Evolutionary conservation across 2,888 invertebrate genomes (phyloP).

Genomic region (Himalopsyche tibetana): DNA sequence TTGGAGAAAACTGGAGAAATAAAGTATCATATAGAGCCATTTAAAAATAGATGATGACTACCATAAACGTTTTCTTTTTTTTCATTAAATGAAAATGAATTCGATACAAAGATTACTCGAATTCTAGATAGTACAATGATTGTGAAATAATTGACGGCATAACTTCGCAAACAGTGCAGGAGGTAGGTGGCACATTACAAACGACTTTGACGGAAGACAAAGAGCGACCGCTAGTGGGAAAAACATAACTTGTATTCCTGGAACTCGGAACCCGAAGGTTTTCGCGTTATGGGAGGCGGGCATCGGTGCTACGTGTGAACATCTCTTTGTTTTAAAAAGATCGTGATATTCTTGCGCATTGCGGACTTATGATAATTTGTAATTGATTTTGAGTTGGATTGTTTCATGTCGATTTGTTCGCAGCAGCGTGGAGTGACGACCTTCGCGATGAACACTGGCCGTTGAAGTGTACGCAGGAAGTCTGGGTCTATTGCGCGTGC

Average conservation of each 20-base stretch:
- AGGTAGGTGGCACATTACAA: slow-evolving; percentile 11
- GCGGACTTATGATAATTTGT: neutral
- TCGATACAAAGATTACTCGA: neutral
- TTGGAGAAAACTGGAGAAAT: no score
- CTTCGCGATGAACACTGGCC: neutral
- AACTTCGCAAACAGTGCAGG: neutral
- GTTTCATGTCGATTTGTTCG: neutral
- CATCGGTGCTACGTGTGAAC: neutral
- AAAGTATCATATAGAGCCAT: no score
- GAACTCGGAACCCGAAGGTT: neutral
- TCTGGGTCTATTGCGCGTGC: slow-evolving; percentile 26
- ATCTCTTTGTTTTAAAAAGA: neutral
- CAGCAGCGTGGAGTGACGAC: neutral
- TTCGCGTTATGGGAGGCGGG: slow-evolving; percentile 8
- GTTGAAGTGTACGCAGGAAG: neutral
- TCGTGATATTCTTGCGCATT: neutral
- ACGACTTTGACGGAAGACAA: slow-evolving; percentile 5
- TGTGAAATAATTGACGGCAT: neutral
- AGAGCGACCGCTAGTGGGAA: slow-evolving; percentile 19
- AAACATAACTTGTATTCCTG: slow-evolving; percentile 12
- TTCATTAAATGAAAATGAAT: neutral
- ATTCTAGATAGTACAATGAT: neutral
- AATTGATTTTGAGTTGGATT: neutral
- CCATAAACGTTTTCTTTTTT: neutral
- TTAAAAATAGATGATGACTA: no score